Percentiles rank a stretch among this genome's conserved stretches.
phyloP scores from a whole-genome alignment of 1,140 invertebrate species.

The Dinoponera quadriceps region DNA sequence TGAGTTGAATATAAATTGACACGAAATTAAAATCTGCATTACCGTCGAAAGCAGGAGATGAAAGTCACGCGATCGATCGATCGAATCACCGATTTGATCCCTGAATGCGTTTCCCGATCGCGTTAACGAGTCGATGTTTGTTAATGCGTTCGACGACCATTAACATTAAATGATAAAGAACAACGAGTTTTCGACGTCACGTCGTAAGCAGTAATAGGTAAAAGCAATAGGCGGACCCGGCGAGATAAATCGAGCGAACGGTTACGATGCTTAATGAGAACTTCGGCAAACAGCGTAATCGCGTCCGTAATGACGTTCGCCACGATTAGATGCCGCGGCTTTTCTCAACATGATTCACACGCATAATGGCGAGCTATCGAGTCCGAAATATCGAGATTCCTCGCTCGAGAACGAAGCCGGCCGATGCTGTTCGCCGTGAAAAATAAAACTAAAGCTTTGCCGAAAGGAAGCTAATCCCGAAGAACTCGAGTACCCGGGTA shows the following conservation, averaged over 20 bases:
- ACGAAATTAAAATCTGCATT: neutral
- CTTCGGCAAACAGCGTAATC: constrained; percentile 56
- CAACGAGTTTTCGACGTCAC: constrained; percentile 33
- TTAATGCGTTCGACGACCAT: neutral
- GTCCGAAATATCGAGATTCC: too few species aligned
- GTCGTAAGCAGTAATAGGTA: neutral
- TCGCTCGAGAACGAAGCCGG: too few species aligned
- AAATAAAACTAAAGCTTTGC: too few species aligned
- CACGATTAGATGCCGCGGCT: neutral
- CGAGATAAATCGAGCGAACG: constrained; percentile 44
- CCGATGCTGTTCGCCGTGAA: too few species aligned
- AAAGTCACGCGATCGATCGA: neutral
- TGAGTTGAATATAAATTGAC: too few species aligned
- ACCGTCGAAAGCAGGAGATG: neutral
- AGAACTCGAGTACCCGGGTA: too few species aligned
- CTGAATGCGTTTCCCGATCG: neutral
- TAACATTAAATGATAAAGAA: constrained; percentile 8
- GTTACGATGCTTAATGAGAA: constrained; percentile 3
- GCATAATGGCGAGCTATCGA: neutral
- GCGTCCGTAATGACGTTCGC: neutral
- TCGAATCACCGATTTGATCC: neutral
- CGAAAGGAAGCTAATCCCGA: too few species aligned
- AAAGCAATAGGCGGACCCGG: constrained; percentile 22
- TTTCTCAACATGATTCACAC: neutral
- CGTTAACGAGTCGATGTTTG: neutral